A percentile compares a stretch with the other conserved stretches of the same genome.
phyloP scores from a whole-genome alignment of 2,113 vertebrate species.

The Callocephalon fimbriatum region DNA sequence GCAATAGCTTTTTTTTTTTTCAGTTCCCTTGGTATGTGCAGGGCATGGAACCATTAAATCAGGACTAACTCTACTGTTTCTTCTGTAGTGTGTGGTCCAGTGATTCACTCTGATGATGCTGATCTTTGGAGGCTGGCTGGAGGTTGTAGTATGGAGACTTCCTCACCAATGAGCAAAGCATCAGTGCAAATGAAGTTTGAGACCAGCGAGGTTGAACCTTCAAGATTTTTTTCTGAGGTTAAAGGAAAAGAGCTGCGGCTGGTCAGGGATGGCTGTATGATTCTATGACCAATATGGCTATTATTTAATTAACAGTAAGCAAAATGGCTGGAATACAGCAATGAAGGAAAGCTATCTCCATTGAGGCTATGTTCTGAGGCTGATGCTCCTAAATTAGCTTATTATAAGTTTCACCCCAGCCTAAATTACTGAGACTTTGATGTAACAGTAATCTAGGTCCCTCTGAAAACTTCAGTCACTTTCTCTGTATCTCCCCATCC shows the following conservation, averaged over 20 bases:
- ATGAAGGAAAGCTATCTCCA: not conserved
- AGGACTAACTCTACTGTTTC: not conserved
- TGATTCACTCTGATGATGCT: not conserved
- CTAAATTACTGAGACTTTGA: not conserved
- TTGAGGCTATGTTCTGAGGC: not conserved
- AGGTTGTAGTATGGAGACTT: not conserved
- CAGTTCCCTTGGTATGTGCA: not conserved
- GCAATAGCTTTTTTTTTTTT: not conserved
- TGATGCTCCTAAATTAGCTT: not conserved
- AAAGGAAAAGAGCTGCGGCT: not conserved
- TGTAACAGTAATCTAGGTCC: not conserved
- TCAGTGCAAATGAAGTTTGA: not conserved
- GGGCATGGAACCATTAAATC: not conserved
- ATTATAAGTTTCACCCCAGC: not conserved
- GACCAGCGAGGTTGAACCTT: not conserved
- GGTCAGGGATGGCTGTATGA: not conserved
- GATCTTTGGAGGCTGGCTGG: not conserved
- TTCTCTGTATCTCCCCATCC: not conserved
- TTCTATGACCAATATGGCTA: rapidly evolving
- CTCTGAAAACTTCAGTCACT: not conserved
- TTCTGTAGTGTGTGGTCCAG: not conserved
- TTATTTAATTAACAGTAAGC: not conserved
- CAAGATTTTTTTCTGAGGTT: not conserved
- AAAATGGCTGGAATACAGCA: not conserved
- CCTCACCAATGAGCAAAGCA: not conserved